Evolutionary conservation across 2,113 vertebrate species (phyloP), one percentile per base, ranked within the genome.

Genomic region (Chamaea fasciata): DNA sequence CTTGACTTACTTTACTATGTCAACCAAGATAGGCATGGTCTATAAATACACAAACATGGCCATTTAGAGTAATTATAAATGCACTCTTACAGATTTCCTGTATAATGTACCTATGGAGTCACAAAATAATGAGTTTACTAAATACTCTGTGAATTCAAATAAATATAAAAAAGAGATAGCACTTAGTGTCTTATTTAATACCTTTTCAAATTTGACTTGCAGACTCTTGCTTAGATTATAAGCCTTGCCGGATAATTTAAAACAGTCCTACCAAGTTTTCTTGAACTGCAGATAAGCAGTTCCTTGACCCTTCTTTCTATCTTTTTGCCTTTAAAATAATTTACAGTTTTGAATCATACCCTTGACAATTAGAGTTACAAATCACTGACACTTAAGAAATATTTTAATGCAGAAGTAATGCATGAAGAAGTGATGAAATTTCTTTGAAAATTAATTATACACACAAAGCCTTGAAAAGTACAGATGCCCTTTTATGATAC

Each of bases 371-470:
- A 95, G 78, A 94, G 83, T 78, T 96, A 86, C 77, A 97, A 96
- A 97, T 92, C 76, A 96, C 83, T 94, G 80, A 84, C 80, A 96
- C 83, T 96, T 97, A 82, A 96, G 95, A 96, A 97, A 89, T 90
- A 90, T 24, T 78, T 47, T 60, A 75, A n/a, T 52, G n/a, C 24
- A 91, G 49, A 78, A 91, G 33, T 37, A 96, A 87, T 37, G 33
- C 62, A 50, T 70, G 30, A 75, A 90, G 82, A 46, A 77, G 11
- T 41, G 18, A 57, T 33, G 9, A 42, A 60, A 42, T 70, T 59
- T 75, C 8, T 81, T 88, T 87, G 44, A 89, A 90, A 89, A 94
- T 69, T 76, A 84, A 82, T 94, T 94, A 87, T 75, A 82, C 57
- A 89, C 35, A 78, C 47, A 87, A 81, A 90, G 16, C 64, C 76